phyloP scores from a whole-genome alignment of 2,888 invertebrate genomes.

The Aphidoletes aphidimyza region DNA sequence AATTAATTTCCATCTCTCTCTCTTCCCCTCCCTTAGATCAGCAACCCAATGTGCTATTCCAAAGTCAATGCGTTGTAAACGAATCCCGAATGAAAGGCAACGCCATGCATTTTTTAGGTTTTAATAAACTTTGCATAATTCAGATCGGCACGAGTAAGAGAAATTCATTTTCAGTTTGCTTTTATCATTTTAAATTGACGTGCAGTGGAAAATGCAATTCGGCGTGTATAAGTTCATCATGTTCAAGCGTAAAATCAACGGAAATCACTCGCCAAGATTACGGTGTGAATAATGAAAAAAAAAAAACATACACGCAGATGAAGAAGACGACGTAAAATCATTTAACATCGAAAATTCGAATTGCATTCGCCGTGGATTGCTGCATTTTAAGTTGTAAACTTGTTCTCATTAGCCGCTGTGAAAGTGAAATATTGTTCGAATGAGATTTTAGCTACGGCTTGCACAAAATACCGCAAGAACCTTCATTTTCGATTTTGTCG shows the following conservation, averaged over 20 bases:
- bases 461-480: neutral
- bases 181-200: constrained; percentile 40
- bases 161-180: constrained; percentile 38
- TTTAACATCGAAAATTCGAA: neutral
- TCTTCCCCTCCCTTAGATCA: too few species aligned
- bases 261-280: neutral
- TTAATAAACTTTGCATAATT: constrained; percentile 49
- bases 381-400: neutral
- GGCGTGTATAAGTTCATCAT: neutral
- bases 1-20: constrained; percentile 3
- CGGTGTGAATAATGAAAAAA: too few species aligned
- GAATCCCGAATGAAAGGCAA: neutral
- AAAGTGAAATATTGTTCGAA: neutral
- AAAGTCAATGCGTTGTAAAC: neutral
- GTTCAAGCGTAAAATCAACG: neutral
- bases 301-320: too few species aligned
- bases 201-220: constrained; percentile 13
- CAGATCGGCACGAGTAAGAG: constrained; percentile 12
- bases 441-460: neutral
- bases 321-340: neutral
- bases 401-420: neutral
- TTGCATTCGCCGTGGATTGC: neutral
- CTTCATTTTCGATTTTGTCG: constrained; percentile 15
- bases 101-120: constrained; percentile 30
- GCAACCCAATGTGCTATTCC: neutral